phyloP scores from a whole-genome alignment of 1,140 invertebrate species.

The Eueides isabella region DNA sequence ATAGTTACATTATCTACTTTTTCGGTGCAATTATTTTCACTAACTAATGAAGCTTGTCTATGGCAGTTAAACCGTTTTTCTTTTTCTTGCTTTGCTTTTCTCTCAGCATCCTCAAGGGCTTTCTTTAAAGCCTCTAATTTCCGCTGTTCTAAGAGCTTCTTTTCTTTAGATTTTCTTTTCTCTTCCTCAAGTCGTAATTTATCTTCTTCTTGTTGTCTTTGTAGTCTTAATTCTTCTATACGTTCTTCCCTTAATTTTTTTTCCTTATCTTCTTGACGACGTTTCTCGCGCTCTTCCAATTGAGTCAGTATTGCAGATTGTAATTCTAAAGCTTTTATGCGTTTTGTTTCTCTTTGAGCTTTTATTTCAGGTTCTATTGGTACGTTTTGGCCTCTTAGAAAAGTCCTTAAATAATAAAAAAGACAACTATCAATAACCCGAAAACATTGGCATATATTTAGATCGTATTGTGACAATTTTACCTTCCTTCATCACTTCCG shows the following conservation, averaged over 20 bases:
- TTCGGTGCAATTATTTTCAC: constrained; percentile 39
- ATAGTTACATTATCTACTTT: constrained; percentile 23
- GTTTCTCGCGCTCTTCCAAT: constrained; percentile 86
- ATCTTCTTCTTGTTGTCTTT: constrained; percentile 86
- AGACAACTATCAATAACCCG: background rate
- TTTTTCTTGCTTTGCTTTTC: constrained; percentile 83
- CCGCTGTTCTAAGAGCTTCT: constrained; percentile 83
- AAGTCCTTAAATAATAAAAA: constrained; percentile 70
- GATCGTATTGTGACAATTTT: background rate
- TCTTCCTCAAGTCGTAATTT: constrained; percentile 83
- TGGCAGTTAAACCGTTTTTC: constrained; percentile 74
- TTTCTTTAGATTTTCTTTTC: constrained; percentile 83
- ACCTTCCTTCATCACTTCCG: constrained; percentile 77
- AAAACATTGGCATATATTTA: background rate
- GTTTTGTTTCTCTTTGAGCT: constrained; percentile 86
- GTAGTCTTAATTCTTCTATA: constrained; percentile 86
- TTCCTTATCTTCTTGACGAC: constrained; percentile 85
- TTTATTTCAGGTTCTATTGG: constrained; percentile 86
- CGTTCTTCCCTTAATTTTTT: constrained; percentile 84
- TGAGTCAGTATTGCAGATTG: constrained; percentile 89
- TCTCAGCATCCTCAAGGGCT: constrained; percentile 85
- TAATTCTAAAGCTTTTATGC: constrained; percentile 87
- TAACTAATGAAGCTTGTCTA: constrained; percentile 53
- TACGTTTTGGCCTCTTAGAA: constrained; percentile 88
- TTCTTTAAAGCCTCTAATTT: constrained; percentile 83